These are phyloP conservation scores for Lithodes maja DNA, from an alignment of 2,888 invertebrate genomes.

Conservation along the genomic window DNA sequence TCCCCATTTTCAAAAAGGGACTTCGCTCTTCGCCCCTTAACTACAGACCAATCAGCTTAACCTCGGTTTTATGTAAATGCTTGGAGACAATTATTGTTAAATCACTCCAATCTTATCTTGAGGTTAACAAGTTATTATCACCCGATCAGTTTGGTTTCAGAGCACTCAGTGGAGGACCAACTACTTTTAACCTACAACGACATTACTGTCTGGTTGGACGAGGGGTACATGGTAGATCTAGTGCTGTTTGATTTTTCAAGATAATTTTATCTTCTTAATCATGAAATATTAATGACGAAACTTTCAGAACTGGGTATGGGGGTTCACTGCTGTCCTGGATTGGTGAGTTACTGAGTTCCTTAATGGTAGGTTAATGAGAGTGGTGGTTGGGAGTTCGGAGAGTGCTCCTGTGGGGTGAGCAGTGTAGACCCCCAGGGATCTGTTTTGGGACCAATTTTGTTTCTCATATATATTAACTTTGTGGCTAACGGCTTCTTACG, in stretches of 20 bases:
- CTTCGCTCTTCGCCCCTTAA: not conserved
- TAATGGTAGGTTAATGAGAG: conserved; percentile 6
- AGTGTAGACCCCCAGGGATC: conserved; percentile 18
- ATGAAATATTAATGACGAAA: not conserved
- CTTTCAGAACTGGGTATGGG: not conserved
- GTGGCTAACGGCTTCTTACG: not conserved
- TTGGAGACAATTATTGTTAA: not conserved
- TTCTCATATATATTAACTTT: conserved; percentile 46
- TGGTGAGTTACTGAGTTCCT: conserved; percentile 21
- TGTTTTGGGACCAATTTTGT: conserved; percentile 19
- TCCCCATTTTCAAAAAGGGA: not conserved
- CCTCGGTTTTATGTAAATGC: not conserved
- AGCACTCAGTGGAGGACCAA: conserved; percentile 19
- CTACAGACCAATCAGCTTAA: conserved; percentile 22
- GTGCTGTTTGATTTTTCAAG: conserved; percentile 14
- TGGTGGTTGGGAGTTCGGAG: conserved; percentile 1
- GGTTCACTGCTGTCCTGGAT: conserved; percentile 18
- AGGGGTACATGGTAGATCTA: conserved; percentile 19
- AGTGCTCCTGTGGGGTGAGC: conserved; percentile 1
- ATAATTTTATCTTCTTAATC: not conserved
- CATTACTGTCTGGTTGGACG: conserved; percentile 8
- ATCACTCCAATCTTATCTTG: not conserved
- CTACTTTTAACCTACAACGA: not conserved
- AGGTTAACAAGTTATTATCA: not conserved
- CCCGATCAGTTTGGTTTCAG: conserved; percentile 27